These are phyloP conservation scores for Serilophus lunatus DNA, from an alignment of 2,113 vertebrate species.

Conservation along the genomic window DNA sequence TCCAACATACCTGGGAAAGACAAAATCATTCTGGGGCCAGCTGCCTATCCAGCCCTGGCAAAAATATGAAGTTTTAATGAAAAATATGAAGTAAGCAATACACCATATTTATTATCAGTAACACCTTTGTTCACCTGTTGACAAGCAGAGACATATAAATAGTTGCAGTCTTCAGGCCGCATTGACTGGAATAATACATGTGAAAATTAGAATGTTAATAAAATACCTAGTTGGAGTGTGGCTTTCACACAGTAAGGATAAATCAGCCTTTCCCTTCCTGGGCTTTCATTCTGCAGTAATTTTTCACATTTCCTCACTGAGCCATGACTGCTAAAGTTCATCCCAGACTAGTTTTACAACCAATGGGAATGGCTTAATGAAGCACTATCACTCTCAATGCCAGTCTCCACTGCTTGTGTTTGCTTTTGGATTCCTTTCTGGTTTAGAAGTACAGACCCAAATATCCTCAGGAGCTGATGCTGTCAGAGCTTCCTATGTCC, in stretches of 20 bases:
- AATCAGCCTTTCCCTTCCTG: neutral
- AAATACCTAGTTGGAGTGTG: neutral
- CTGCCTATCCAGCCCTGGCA: neutral
- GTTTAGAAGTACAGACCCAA: neutral
- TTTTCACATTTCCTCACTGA: neutral
- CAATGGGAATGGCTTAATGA: neutral
- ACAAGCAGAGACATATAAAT: neutral
- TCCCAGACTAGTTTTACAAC: neutral
- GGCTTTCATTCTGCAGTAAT: neutral
- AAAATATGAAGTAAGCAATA: neutral
- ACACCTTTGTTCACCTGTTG: neutral
- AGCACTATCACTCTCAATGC: neutral
- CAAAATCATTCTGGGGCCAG: neutral
- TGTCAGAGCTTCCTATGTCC: neutral
- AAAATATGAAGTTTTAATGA: neutral
- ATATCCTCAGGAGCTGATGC: neutral
- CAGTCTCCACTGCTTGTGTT: neutral
- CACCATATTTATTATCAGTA: neutral
- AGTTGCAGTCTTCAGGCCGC: neutral
- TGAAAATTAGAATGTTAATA: neutral
- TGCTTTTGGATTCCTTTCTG: neutral
- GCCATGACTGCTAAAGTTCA: neutral
- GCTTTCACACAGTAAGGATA: neutral
- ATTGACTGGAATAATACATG: fast-evolving
- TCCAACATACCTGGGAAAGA: neutral